These are phyloP conservation scores for Meghimatium bilineatum DNA, from an alignment of 2,888 invertebrate species.

Conservation along the genomic window DNA sequence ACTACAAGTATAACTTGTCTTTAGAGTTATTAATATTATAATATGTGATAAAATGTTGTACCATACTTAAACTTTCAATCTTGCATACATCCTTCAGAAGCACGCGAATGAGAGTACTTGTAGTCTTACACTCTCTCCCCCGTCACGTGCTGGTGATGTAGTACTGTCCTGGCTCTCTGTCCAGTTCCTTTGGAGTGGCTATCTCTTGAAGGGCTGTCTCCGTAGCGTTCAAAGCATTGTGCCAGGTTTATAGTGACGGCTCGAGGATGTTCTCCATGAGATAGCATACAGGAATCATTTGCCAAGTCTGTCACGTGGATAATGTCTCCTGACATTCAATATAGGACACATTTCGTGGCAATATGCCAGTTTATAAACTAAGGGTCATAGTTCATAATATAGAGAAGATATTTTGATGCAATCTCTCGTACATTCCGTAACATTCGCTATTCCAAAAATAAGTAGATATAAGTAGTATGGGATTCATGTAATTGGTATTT, in stretches of 20 bases:
- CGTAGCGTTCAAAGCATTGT: neutral
- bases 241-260: neutral
- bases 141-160: neutral
- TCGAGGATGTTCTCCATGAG: neutral
- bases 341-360: no score
- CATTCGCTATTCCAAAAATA: no score
- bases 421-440: no score
- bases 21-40: no score
- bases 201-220: slow-evolving; percentile 16
- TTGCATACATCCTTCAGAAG: neutral
- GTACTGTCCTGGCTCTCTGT: slow-evolving; percentile 1
- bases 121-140: neutral
- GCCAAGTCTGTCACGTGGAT: neutral
- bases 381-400: neutral
- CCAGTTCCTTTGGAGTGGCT: slow-evolving; percentile 12
- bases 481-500: no score
- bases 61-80: neutral
- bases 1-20: no score
- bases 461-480: no score
- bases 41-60: neutral
- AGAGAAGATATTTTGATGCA: no score
- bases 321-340: neutral
- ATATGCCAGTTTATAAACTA: neutral
- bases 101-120: slow-evolving; percentile 5
- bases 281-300: neutral